Evolutionary conservation across 2,888 invertebrate genomes (phyloP), one percentile per base, ranked within the genome.

Genomic region (Sinotaia quadrata): DNA sequence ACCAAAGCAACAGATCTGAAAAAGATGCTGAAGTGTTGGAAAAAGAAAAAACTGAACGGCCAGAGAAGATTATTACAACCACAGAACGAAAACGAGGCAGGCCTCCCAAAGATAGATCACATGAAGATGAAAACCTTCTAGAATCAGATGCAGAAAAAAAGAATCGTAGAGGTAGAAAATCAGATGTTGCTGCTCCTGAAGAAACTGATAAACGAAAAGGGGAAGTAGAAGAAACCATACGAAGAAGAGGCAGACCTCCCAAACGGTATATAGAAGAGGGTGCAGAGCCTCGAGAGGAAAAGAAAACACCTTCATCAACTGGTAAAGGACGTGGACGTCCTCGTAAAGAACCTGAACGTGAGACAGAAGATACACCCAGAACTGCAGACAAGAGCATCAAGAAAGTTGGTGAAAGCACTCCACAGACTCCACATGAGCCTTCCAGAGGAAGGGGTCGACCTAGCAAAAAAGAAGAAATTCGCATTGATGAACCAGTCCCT

Each of bases 211-310:
- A 68, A 34, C 62, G 56, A 7, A 51, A 71, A 5, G 65, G 61
- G 44, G 59, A 58, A 21, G 70, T 66, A 8, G 69, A 63, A 47
- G 70, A 68, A 34, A 68, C 49, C 34, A 47, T 62, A 18, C 62
- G 68, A 2, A 65, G 73, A 27, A 73, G 73, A 60, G 78, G 75
- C 8, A 70, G 74, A 31, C 74, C 78, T 31, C 70, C 75, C 21
- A 78, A 75, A 34, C 67, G 71, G 34, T 73, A 73, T 52, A 68
- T 68, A 18, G 73, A 73, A 33, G 73, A 73, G 15, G 68, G 68
- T 8, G 63, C 72, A 10, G 41, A 67, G 15, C 69, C 69, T 41
- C 52, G 18, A 24, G 62, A 65, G 33, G 69, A 72, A 47, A 34
- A 54, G 24, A 68, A 68, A 51, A 61, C 68, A 18, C 54, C 54